These are phyloP conservation scores for Hippopotamus amphibius DNA, from an alignment of 2,113 vertebrate genomes.

Conservation along the genomic window DNA sequence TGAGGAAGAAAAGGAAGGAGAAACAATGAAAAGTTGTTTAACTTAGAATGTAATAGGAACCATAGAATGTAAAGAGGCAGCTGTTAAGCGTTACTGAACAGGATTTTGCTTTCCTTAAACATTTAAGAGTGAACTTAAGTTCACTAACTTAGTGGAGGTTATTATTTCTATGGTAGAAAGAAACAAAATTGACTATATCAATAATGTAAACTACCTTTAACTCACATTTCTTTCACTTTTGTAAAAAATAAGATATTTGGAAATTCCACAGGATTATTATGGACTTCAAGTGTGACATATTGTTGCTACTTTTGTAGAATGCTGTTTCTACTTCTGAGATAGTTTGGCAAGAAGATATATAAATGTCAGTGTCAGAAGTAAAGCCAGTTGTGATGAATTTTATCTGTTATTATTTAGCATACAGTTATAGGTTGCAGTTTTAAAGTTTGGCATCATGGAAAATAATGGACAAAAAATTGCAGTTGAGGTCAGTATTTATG, in stretches of 20 bases:
- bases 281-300: slow-evolving; percentile 10
- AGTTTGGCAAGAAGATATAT: slow-evolving; percentile 2
- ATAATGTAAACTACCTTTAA: neutral
- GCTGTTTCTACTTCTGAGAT: neutral
- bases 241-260: slow-evolving; percentile 20
- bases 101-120: neutral
- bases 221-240: slow-evolving; percentile 41
- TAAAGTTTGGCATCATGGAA: slow-evolving; percentile 44
- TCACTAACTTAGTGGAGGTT: neutral
- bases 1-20: slow-evolving; percentile 27
- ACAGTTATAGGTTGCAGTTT: neutral
- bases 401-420: neutral
- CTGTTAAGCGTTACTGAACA: neutral
- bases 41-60: neutral
- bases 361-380: neutral
- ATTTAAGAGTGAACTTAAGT: neutral
- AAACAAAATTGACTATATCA: neutral
- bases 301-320: slow-evolving; percentile 4
- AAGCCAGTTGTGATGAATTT: neutral
- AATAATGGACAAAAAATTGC: slow-evolving; percentile 42
- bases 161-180: neutral
- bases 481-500: slow-evolving; percentile 48
- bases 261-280: neutral
- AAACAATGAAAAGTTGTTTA: slow-evolving; percentile 36
- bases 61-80: neutral